A percentile compares a stretch with the other conserved stretches of the same genome.
Conservation (phyloP, 2,797 vertebrate genomes). For the Capromys pilorides region DNA sequence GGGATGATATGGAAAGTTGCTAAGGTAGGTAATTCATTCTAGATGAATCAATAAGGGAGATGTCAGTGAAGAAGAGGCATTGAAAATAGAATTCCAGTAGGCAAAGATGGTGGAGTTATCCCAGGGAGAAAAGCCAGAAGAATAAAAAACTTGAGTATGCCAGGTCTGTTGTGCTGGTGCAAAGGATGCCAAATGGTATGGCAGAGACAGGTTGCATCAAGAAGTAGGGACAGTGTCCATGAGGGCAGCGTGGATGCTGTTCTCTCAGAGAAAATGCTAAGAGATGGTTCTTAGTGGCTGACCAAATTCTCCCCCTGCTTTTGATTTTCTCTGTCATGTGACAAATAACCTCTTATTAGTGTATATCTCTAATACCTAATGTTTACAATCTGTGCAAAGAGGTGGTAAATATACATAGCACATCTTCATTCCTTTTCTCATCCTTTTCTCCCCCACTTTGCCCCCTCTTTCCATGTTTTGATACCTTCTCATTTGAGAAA, state of each 20-base stretch:
- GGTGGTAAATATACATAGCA: not conserved
- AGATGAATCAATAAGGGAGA: not conserved
- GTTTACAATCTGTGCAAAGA: not conserved
- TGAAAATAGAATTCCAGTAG: conserved; percentile 7
- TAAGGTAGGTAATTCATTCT: not conserved
- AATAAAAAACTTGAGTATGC: not conserved
- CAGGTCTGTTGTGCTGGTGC: not conserved
- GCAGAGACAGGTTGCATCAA: not conserved
- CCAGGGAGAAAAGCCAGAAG: not conserved
- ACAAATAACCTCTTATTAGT: not conserved
- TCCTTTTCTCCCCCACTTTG: not conserved
- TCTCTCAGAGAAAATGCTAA: not conserved
- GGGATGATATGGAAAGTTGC: not conserved
- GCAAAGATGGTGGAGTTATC: not conserved
- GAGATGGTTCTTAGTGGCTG: not conserved
- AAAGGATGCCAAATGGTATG: not conserved
- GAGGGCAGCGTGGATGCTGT: not conserved
- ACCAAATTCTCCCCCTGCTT: not conserved
- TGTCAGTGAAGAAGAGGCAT: not conserved
- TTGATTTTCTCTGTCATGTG: not conserved
- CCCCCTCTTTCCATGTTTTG: not conserved
- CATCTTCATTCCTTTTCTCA: not conserved
- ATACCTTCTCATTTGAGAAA: not conserved
- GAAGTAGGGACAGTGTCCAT: not conserved
- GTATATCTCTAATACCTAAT: not conserved